Evolutionary conservation across 2,888 invertebrate species (phyloP), one percentile per base, ranked within the genome.

Genomic region (Napeogenes sylphis): DNA sequence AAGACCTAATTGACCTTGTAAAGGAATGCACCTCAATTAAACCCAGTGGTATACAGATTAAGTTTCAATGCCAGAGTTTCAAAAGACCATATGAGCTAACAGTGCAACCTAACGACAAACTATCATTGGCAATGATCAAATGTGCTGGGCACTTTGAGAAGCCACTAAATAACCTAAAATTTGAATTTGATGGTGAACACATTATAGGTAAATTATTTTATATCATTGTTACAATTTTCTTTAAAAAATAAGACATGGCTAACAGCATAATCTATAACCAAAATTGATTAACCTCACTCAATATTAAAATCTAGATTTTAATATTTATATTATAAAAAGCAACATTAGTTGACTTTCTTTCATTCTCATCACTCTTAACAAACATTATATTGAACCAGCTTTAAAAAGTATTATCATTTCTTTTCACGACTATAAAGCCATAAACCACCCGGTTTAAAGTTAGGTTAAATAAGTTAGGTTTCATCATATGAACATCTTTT

Each of bases 101-200:
- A 0, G 66, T 91, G 0, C 65, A 69, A 4, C 71, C 73, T 0
- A 76, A 85, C 56, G 87, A 91, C 0, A 85, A 78, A 53, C 61
- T 92, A 56, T 72, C 70, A 0, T 54, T 81, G 1, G 82, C 89
- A 0, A 90, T 92, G 90, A 73, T 81, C 45, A 85, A 87, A 67
- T 92, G 84, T 76, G 84, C 92, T 0, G 90, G 91, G 65, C 81
- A 87, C 67, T 76, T 89, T 5, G 85, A 90, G 47, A 69, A 76
- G n/a, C 77, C 84, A 0, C 14, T 90, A 3, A 77, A 81, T 0
- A 84, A 79, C 58, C 72, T 92, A 5, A 85, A 81, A 53, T 92
- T 92, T 72, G 80, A 82, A 65, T 92, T 92, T 75, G 92, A 92
- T 74, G 92, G 92, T 1, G 92, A 92, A 68, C 60, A 75, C n/a